phyloP scores from a whole-genome alignment of 2,797 vertebrate genomes.

The Nyctibius grandis region DNA sequence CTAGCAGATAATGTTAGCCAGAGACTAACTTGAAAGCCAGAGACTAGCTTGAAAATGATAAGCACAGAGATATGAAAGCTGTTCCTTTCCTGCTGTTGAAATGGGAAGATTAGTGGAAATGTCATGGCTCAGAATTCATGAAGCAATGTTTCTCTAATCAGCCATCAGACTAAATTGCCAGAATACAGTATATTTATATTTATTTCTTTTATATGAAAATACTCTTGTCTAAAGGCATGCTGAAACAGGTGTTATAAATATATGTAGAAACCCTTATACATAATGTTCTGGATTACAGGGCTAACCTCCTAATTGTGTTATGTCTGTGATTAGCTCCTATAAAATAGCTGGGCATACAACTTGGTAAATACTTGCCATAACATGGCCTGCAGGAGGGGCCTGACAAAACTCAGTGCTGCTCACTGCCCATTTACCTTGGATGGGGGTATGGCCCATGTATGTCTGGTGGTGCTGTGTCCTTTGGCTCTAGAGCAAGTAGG shows the following conservation, averaged over 20 bases:
- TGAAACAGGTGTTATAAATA: not conserved
- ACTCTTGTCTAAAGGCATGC: not conserved
- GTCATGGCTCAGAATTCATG: slow-evolving; percentile 46
- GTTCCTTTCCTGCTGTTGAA: slow-evolving; percentile 13
- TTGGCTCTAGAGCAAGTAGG: not conserved
- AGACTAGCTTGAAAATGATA: slow-evolving; percentile 40
- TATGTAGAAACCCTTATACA: not conserved
- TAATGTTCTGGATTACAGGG: not conserved
- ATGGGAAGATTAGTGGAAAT: slow-evolving; percentile 58
- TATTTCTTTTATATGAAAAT: not conserved
- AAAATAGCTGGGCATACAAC: not conserved
- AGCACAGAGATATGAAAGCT: slow-evolving; percentile 4
- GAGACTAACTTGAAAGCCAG: too few relatives aligned
- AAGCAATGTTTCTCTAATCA: slow-evolving; percentile 40
- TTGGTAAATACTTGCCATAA: not conserved
- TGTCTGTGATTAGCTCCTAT: not conserved
- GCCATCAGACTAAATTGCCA: slow-evolving; percentile 15
- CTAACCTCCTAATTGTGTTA: not conserved
- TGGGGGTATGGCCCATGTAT: accelerated
- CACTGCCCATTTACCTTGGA: not conserved
- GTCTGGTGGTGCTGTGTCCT: not conserved
- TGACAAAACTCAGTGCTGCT: not conserved
- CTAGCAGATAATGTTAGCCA: slow-evolving; percentile 34
- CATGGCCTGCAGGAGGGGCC: not conserved
- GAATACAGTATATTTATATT: not conserved